Conservation (phyloP, 2,113 vertebrate genomes). For the Chaetodon auriga region DNA sequence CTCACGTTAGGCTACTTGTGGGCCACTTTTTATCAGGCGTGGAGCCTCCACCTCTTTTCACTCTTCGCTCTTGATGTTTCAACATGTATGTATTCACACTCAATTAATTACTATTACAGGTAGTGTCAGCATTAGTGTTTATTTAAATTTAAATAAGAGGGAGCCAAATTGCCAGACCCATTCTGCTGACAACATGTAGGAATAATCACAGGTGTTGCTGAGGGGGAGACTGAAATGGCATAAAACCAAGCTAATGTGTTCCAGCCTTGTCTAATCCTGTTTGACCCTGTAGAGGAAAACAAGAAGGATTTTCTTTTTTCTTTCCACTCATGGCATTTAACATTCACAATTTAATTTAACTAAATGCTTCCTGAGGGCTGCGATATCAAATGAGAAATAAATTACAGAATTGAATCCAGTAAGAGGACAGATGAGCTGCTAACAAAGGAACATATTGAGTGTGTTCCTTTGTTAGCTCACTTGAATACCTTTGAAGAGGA, state of each 20-base stretch:
- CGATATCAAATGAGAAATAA: slow-evolving; percentile 42
- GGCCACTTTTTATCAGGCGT: not conserved
- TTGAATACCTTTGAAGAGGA: not conserved
- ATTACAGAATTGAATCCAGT: slow-evolving; percentile 21
- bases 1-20: not conserved
- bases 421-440: not conserved
- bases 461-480: too few species aligned
- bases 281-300: slow-evolving; percentile 41
- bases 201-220: slow-evolving; percentile 27
- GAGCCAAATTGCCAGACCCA: not conserved
- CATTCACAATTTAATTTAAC: slow-evolving; percentile 40
- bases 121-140: not conserved
- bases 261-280: slow-evolving; percentile 46
- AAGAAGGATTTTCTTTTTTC: slow-evolving; percentile 15
- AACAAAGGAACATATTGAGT: not conserved
- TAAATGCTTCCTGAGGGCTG: slow-evolving; percentile 34
- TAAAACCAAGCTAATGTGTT: slow-evolving; percentile 39
- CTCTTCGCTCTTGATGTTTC: not conserved
- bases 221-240: slow-evolving; percentile 25
- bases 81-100: slow-evolving; percentile 10
- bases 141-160: not conserved
- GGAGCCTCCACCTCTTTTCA: not conserved
- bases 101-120: not conserved
- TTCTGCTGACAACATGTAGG: slow-evolving; percentile 21
- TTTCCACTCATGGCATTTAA: slow-evolving; percentile 24